Evolutionary conservation across 2,113 vertebrate genomes (phyloP), one percentile per base, ranked within the genome.

Genomic region (Melozone crissalis): DNA sequence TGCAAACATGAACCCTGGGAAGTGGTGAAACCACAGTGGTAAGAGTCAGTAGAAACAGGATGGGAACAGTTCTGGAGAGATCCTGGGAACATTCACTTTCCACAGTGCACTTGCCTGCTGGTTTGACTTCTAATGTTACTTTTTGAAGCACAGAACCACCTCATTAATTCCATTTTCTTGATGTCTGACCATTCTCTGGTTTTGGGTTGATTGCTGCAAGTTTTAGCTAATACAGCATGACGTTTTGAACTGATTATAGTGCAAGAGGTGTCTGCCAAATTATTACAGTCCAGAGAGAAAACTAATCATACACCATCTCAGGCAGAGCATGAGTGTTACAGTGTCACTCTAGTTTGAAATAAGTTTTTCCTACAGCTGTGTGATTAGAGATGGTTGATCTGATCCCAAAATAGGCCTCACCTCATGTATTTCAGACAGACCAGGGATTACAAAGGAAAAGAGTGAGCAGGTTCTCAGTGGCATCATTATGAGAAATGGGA

Each of bases 161-260:
- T 78, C 68, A 33, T 88, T 78, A 71, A 41, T 52, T 88, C 74
- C 13, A 23, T 81, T 55, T 76, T 67, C 88, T 84, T 84, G 71
- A 74, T 86, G 76, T 86, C 79, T 59, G 37, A 43, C 39, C 46
- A 13, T 88, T 88, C 61, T 72, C 72, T 59, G 28, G 2, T 90
- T 90, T 95, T 74, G 49, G 23, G 55, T 66, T 88, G 90, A 92
- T 95, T 83, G 79, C 79, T 37, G 10, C 52, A 80, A 72, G 52
- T 88, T 91, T 86, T 72, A 67, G 61, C 33, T 94, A 96, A 90
- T 52, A 44, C 35, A 78, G n/a, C 46, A 46, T 79, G 58, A 95
- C 10, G 6, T 71, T 93, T 51, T 67, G 67, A 83, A 47, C 67
- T 68, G 89, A 96, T 85, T 85, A 52, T 19, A 47, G 21, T 52